A percentile compares a stretch with the other conserved stretches of the same genome.
Evolutionary conservation across 2,113 vertebrate genomes (phyloP).

Genomic region (Pyxicephalus adspersus): DNA sequence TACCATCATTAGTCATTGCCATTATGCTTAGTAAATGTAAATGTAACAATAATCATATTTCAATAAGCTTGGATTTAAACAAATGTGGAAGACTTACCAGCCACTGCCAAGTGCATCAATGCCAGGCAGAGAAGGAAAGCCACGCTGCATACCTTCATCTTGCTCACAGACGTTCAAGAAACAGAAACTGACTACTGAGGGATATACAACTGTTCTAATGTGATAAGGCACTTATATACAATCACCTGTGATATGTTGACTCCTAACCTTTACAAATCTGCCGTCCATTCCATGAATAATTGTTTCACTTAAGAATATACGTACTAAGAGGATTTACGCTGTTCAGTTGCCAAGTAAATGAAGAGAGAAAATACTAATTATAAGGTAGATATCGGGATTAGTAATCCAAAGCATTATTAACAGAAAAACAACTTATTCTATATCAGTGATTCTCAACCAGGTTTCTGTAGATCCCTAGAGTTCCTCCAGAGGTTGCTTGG

Average conservation of each 20-base stretch:
- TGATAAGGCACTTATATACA: neutral
- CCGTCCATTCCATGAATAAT: neutral
- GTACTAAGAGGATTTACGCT: too few species aligned
- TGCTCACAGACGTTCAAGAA: neutral
- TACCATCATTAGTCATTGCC: too few species aligned
- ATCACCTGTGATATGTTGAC: neutral
- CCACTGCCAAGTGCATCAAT: neutral
- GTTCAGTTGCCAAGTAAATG: neutral
- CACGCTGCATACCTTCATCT: neutral
- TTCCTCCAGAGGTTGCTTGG: too few species aligned
- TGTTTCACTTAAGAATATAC: neutral
- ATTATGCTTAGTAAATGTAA: too few species aligned
- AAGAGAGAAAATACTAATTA: neutral
- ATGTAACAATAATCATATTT: neutral
- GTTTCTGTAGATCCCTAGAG: too few species aligned
- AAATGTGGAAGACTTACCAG: slow-evolving; percentile 14
- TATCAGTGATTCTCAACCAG: too few species aligned
- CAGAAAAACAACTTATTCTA: neutral
- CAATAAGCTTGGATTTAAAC: neutral
- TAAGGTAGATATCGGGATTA: neutral
- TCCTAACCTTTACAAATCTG: neutral
- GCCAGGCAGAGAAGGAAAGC: slow-evolving; percentile 7
- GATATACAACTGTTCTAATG: neutral
- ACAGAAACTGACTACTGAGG: neutral
- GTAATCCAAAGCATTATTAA: neutral